Evolutionary conservation across 2,113 vertebrate genomes (phyloP), one percentile per base, ranked within the genome.

Genomic region (Guaruba guarouba): DNA sequence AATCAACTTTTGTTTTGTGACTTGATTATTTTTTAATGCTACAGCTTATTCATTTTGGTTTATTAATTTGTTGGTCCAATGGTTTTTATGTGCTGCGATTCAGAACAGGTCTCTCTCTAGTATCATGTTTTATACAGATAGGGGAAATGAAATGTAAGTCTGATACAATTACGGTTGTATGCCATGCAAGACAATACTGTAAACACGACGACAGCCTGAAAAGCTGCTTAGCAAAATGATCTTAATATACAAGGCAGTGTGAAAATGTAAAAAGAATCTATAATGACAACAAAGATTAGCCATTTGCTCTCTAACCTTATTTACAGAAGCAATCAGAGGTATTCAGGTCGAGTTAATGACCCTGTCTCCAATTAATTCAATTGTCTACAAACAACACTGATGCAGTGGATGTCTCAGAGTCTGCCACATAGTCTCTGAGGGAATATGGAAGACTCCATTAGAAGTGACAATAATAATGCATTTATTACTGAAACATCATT

Each of bases 361-460:
- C 97, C 97, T 97, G 97, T 97, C 97, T 98, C 97, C 98, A 98
- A 98, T 98, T 98, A 98, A 98, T 98, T 98, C 98, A 98, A 98
- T 98, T 98, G 98, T 98, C 98, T 98, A 98, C 96, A 98, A 98
- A 98, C 97, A 98, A 97, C 97, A 97, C 91, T 97, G 97, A 97
- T 97, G 97, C 97, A 96, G 95, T 95, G 97, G 96, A 95, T 98
- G 97, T 98, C 97, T 98, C 97, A 79, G 95, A 92, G 95, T 97
- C 97, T 97, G 96, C 97, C 90, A 95, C 94, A 95, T 15, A 97
- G 96, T 95, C 97, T 98, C 97, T 86, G 85, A 97, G 98, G 97
- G 97, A 98, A 97, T 98, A 97, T 88, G 97, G 96, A 98, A 96
- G 95, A 96, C 95, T 97, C 97, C 97, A 98, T 98, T 97, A 98